These are phyloP conservation scores for Allacma fusca DNA, from an alignment of 2,888 invertebrate species.

Conservation along the genomic window DNA sequence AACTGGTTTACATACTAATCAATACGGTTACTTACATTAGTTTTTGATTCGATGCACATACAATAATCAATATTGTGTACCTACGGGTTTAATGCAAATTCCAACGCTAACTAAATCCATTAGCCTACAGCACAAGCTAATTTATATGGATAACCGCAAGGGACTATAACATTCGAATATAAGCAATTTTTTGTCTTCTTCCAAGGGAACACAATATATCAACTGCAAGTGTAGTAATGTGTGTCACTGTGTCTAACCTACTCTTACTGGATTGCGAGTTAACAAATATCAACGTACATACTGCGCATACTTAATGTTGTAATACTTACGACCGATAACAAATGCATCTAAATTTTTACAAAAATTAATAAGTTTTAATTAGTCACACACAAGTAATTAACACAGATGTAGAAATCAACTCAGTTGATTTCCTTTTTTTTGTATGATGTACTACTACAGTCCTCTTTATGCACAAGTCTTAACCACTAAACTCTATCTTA, in stretches of 20 bases:
- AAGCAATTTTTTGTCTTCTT: too few species aligned
- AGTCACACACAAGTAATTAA: background rate
- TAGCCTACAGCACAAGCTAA: too few species aligned
- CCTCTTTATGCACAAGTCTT: background rate
- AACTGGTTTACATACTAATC: background rate
- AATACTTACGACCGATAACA: background rate
- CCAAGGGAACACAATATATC: too few species aligned
- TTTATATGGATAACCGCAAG: too few species aligned
- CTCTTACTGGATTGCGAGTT: background rate
- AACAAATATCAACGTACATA: too few species aligned
- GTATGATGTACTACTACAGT: background rate
- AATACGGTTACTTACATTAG: background rate
- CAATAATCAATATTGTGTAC: conserved; percentile 24
- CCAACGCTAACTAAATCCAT: too few species aligned
- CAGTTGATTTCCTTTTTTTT: background rate
- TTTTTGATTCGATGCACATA: conserved; percentile 18
- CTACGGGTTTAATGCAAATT: background rate
- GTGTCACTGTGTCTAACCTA: background rate
- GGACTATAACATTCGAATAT: too few species aligned
- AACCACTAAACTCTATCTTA: background rate
- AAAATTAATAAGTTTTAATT: background rate
- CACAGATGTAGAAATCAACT: conserved; percentile 4
- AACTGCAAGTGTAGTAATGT: too few species aligned
- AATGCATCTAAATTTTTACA: background rate
- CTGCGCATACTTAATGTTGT: too few species aligned